These are phyloP conservation scores for Thecophora atra DNA, from an alignment of 2,888 invertebrate species.

Conservation along the genomic window DNA sequence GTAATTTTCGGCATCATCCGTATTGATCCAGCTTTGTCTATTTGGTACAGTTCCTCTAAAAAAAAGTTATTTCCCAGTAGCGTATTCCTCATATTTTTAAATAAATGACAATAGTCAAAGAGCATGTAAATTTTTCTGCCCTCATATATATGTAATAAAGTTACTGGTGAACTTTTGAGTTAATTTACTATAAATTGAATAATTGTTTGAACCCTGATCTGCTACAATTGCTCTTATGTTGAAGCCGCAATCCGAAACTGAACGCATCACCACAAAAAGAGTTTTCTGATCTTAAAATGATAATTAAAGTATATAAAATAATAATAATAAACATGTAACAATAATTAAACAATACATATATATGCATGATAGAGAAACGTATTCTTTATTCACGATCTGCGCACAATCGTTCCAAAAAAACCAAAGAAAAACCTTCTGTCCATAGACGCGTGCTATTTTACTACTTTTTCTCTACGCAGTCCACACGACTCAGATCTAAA, in stretches of 20 bases:
- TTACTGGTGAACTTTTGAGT: neutral
- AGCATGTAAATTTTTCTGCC: too few relatives aligned
- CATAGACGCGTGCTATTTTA: too few relatives aligned
- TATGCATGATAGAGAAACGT: too few relatives aligned
- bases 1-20: neutral
- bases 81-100: slow-evolving; percentile 3
- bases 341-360: too few relatives aligned
- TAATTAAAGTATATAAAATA: too few relatives aligned
- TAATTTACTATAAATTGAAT: neutral
- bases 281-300: neutral
- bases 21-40: neutral
- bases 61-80: neutral
- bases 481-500: too few relatives aligned
- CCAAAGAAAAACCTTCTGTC: too few relatives aligned
- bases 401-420: too few relatives aligned
- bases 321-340: too few relatives aligned
- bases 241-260: neutral
- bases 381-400: too few relatives aligned
- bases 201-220: neutral
- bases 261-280: neutral
- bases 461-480: too few relatives aligned
- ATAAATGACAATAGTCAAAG: neutral
- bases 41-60: neutral
- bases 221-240: neutral
- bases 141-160: neutral